Evolutionary conservation across 2,113 vertebrate genomes (phyloP).

Genomic region (Sinosuthora webbiana): DNA sequence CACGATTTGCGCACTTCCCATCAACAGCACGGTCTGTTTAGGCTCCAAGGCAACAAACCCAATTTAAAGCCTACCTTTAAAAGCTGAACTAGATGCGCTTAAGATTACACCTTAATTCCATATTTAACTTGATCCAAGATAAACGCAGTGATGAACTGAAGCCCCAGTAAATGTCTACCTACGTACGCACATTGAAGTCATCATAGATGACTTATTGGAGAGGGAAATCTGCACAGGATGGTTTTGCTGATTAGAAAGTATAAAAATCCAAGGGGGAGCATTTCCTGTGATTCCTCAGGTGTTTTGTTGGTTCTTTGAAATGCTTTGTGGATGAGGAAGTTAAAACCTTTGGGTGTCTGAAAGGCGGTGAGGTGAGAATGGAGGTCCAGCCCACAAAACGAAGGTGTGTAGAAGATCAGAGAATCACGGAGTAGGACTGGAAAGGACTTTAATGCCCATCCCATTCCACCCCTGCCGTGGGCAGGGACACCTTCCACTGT

Average conservation of each 20-base stretch:
- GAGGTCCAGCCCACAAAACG: neutral
- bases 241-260: neutral
- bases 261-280: neutral
- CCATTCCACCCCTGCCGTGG: neutral
- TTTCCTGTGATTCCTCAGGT: neutral
- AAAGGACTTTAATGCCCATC: neutral
- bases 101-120: neutral
- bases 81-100: neutral
- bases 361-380: neutral
- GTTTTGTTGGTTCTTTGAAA: neutral
- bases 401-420: neutral
- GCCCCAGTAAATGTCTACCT: neutral
- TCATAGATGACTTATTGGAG: fast-evolving
- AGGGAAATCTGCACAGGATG: neutral
- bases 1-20: neutral
- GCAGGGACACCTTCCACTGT: neutral
- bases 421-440: neutral
- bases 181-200: fast-evolving
- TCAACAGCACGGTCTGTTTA: neutral
- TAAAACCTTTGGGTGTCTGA: neutral
- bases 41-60: neutral
- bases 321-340: neutral
- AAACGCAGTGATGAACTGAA: neutral
- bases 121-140: neutral
- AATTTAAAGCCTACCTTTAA: neutral